A percentile compares a stretch with the other conserved stretches of the same genome.
These are phyloP conservation scores for Botia almorhae DNA, from an alignment of 2,797 vertebrate species.

Conservation along the genomic window DNA sequence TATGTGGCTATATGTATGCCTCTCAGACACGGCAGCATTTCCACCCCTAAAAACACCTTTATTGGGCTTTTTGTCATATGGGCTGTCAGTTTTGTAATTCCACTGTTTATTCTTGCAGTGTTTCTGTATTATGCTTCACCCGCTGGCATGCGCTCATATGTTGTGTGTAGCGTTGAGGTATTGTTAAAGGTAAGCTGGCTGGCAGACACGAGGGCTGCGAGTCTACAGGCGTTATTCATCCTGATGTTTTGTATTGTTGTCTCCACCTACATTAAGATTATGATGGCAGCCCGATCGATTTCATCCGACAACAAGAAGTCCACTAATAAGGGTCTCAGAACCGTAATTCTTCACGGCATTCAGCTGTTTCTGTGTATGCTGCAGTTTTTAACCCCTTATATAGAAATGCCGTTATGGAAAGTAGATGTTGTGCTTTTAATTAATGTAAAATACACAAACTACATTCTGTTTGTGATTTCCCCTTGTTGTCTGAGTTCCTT, in stretches of 20 bases:
- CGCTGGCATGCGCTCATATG: conserved; percentile 2
- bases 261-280: conserved; percentile 59
- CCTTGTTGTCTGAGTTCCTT: conserved; percentile 71
- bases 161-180: conserved; percentile 44
- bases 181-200: conserved; percentile 49
- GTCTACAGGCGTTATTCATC: conserved; percentile 36
- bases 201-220: neutral
- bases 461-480: conserved; percentile 62
- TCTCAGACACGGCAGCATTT: conserved; percentile 59
- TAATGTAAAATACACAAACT: conserved; percentile 64
- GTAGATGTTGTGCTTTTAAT: conserved; percentile 38
- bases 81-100: conserved; percentile 46
- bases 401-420: conserved; percentile 42
- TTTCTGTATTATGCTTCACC: neutral
- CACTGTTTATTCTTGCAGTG: conserved; percentile 20
- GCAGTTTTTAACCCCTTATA: conserved; percentile 47
- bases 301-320: conserved; percentile 40
- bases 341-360: conserved; percentile 45
- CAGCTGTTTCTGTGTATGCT: conserved; percentile 48
- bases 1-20: conserved; percentile 73
- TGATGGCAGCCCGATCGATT: conserved; percentile 43
- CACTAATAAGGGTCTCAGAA: conserved; percentile 44
- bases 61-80: conserved; percentile 47
- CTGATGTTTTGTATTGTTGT: conserved; percentile 22
- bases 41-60: conserved; percentile 37